These are phyloP conservation scores for Hypotaenidia okinawae DNA, from an alignment of 2,797 vertebrate genomes.

Conservation along the genomic window DNA sequence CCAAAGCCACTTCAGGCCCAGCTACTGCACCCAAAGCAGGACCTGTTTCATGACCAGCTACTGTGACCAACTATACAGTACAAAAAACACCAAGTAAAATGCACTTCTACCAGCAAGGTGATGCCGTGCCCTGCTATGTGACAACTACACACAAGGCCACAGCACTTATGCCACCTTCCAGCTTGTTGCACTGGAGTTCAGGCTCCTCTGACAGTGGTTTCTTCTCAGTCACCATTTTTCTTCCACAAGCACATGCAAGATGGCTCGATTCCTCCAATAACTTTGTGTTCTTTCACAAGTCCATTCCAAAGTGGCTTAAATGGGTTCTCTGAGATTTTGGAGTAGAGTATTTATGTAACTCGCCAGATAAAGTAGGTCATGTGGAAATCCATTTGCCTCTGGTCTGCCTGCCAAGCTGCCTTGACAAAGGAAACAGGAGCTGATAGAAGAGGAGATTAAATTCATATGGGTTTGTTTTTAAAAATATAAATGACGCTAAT, in stretches of 20 bases:
- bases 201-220: neutral
- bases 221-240: neutral
- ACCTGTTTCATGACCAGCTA: neutral
- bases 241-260: neutral
- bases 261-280: neutral
- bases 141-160: rapidly evolving
- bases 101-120: rapidly evolving
- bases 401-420: neutral
- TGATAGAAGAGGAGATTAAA: slow-evolving; percentile 49
- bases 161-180: neutral
- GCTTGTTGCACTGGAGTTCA: neutral
- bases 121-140: neutral
- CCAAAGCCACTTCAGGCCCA: neutral
- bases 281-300: neutral
- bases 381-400: slow-evolving; percentile 37
- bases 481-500: neutral
- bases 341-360: neutral
- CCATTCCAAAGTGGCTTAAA: neutral
- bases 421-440: slow-evolving; percentile 18
- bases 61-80: rapidly evolving
- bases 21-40: neutral
- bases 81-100: neutral
- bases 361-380: slow-evolving; percentile 29
- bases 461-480: neutral
- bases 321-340: slow-evolving; percentile 1